Conservation (phyloP, 35 echinoderm and acorn worm genomes). For the Hemicentrotus pulcherrimus region DNA sequence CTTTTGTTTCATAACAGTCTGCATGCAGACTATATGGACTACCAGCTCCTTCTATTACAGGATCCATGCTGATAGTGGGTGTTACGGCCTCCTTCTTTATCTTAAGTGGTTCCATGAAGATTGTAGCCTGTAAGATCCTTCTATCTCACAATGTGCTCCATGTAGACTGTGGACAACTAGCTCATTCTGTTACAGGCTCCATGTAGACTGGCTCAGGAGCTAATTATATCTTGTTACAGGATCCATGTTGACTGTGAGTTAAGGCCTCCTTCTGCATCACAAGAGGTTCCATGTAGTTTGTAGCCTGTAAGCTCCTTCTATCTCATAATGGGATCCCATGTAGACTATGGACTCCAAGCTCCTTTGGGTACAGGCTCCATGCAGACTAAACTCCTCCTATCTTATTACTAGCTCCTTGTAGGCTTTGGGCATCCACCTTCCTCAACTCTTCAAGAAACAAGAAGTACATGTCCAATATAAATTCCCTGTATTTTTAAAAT, state of each 20-base stretch:
- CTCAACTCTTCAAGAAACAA: background rate
- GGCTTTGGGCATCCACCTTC: background rate
- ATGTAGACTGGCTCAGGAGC: background rate
- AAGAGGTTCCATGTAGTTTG: background rate
- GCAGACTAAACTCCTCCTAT: background rate
- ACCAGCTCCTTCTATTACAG: background rate
- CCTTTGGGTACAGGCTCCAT: background rate
- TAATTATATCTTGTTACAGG: background rate
- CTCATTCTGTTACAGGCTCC: background rate
- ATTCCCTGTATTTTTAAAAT: too few species aligned
- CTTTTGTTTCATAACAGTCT: background rate
- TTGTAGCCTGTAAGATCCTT: background rate
- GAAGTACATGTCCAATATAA: background rate
- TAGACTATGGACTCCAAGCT: too few species aligned
- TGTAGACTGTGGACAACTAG: background rate
- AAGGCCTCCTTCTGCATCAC: background rate
- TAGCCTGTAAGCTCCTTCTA: background rate
- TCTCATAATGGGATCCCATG: background rate
- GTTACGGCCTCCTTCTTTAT: too few species aligned
- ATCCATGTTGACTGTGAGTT: background rate
- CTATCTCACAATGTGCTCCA: background rate
- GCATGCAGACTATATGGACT: background rate
- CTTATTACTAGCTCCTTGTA: background rate
- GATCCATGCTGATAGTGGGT: too few species aligned
- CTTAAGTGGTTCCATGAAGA: background rate